Conservation (phyloP, 2,888 invertebrate genomes). For the Lithophane socia region DNA sequence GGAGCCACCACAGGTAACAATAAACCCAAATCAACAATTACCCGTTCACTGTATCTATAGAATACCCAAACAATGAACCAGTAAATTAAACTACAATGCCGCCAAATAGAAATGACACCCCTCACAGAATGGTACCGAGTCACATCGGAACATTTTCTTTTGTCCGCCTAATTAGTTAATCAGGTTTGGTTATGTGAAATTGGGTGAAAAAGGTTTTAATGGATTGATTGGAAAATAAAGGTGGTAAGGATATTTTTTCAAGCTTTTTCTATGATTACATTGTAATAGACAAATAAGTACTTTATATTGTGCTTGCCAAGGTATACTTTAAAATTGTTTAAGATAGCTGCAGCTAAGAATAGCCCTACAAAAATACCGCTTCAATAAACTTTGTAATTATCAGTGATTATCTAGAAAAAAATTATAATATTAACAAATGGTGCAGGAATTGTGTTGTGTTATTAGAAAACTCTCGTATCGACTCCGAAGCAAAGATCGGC, state of each 20-base stretch:
- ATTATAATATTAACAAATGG: not conserved
- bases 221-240: conserved; percentile 41
- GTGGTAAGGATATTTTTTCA: not conserved
- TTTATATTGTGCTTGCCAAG: not conserved
- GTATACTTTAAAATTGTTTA: not conserved
- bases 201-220: conserved; percentile 31
- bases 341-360: not conserved
- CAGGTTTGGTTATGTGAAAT: conserved; percentile 31
- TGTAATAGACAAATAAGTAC: not conserved
- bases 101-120: conserved; percentile 54
- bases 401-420: not conserved
- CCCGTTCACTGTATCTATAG: conserved; percentile 8
- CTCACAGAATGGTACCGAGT: conserved; percentile 35
- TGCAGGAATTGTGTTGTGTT: not conserved
- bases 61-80: conserved; percentile 49
- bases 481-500: not conserved
- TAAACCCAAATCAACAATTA: conserved; percentile 35
- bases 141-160: conserved; percentile 48
- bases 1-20: conserved; percentile 21
- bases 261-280: not conserved
- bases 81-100: conserved; percentile 53
- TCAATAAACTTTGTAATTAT: too few relatives aligned
- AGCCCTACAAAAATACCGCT: too few relatives aligned
- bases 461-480: not conserved
- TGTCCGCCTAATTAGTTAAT: conserved; percentile 58